Percentiles rank a stretch among this genome's conserved stretches.
These are phyloP conservation scores for Saimiri boliviensis DNA, from an alignment of 2,113 vertebrate genomes.

Conservation along the genomic window DNA sequence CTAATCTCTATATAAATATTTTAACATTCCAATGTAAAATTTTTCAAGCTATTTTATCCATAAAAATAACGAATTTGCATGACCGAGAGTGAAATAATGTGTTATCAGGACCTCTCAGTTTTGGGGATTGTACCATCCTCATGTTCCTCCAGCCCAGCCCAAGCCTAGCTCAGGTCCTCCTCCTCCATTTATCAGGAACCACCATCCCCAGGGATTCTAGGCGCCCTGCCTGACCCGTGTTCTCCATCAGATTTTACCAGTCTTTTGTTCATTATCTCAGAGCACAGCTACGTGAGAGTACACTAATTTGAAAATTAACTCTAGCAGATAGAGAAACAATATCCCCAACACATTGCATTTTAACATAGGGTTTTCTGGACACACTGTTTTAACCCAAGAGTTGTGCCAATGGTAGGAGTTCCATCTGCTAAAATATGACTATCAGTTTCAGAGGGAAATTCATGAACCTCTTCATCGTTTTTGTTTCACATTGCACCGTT, in stretches of 20 bases:
- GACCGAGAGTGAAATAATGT: neutral
- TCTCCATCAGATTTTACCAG: neutral
- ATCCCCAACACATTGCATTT: neutral
- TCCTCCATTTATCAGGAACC: neutral
- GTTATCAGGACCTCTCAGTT: neutral
- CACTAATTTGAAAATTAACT: neutral
- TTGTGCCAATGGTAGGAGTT: neutral
- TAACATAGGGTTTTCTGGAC: neutral
- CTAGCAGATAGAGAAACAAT: neutral
- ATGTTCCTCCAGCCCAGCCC: neutral
- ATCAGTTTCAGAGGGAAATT: neutral
- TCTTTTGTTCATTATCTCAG: neutral
- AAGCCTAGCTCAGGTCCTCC: neutral
- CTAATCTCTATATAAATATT: slow-evolving; percentile 51
- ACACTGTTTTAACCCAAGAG: neutral
- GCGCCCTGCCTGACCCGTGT: neutral
- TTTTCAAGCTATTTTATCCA: slow-evolving; percentile 25
- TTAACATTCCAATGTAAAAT: slow-evolving; percentile 24
- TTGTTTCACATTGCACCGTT: neutral
- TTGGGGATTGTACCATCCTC: neutral
- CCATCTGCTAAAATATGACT: neutral
- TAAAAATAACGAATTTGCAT: neutral
- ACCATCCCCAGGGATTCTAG: neutral
- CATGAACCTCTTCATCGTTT: neutral
- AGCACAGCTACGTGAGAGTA: neutral